A percentile compares a stretch with the other conserved stretches of the same genome.
Conservation (phyloP, 2,888 invertebrate species). For the Priocnemis perturbator region DNA sequence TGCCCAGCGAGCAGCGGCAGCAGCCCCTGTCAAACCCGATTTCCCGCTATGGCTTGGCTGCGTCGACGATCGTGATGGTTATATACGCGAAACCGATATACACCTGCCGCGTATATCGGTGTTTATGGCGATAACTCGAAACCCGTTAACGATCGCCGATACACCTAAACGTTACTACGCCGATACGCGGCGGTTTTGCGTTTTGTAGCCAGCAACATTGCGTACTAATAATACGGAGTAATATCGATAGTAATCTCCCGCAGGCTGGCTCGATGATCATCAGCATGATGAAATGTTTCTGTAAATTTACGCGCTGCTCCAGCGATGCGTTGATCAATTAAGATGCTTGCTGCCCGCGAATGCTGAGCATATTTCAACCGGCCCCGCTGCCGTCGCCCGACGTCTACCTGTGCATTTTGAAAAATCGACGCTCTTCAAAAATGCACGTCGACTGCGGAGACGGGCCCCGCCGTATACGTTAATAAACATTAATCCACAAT, state of each 20-base stretch:
- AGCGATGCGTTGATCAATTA: no score
- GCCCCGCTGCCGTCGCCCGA: no score
- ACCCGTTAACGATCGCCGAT: constrained; percentile 38
- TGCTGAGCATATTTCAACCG: no score
- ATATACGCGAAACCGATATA: constrained; percentile 15
- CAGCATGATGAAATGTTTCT: constrained; percentile 3
- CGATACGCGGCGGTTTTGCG: constrained; percentile 23
- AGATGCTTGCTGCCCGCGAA: no score
- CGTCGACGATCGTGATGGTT: no score
- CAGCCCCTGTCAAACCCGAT: no score
- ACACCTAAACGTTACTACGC: constrained; percentile 25
- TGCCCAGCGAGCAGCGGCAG: constrained; percentile 1
- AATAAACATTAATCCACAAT: no score
- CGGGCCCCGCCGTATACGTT: no score
- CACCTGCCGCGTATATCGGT: constrained; percentile 26
- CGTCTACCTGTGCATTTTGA: no score
- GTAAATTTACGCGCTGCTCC: not conserved
- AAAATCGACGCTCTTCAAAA: no score
- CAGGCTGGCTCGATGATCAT: not conserved
- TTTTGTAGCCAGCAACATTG: constrained; percentile 32
- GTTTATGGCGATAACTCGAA: constrained; percentile 45
- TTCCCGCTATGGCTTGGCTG: no score
- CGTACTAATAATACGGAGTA: constrained; percentile 29
- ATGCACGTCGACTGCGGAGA: no score
- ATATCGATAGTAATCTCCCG: constrained; percentile 15